Percentiles rank a stretch among this genome's conserved stretches.
Evolutionary conservation across 1,140 invertebrate genomes (phyloP).

Genomic region (Bombus huntii): DNA sequence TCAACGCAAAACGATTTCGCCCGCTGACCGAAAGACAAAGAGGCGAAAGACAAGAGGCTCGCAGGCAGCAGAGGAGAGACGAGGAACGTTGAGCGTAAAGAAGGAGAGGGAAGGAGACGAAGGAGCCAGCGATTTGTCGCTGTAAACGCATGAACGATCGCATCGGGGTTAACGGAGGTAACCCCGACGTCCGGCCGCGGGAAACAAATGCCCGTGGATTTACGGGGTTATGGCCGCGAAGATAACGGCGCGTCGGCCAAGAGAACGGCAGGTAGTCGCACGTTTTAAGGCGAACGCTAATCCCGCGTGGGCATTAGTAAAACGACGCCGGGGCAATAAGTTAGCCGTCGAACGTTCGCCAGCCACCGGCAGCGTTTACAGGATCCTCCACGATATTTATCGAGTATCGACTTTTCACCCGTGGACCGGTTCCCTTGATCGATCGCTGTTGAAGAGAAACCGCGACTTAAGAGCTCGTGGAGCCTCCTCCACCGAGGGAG

Average conservation of each 20-base stretch:
- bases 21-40: slow-evolving; percentile 2
- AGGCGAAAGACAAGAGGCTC: no score
- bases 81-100: not conserved
- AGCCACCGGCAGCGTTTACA: slow-evolving; percentile 22
- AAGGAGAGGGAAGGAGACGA: slow-evolving; percentile 2
- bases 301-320: slow-evolving; percentile 63
- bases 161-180: slow-evolving; percentile 67
- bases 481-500: not conserved
- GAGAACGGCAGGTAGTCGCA: slow-evolving; percentile 17
- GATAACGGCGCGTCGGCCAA: slow-evolving; percentile 58
- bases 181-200: slow-evolving; percentile 56
- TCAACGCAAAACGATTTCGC: slow-evolving; percentile 14
- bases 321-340: slow-evolving; percentile 57
- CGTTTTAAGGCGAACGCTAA: slow-evolving; percentile 54
- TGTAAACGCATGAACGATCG: slow-evolving; percentile 68
- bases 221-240: slow-evolving; percentile 62
- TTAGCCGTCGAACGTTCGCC: slow-evolving; percentile 50
- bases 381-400: slow-evolving; percentile 40
- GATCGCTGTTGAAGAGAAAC: slow-evolving; percentile 12
- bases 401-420: slow-evolving; percentile 45
- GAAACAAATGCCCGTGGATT: slow-evolving; percentile 70
- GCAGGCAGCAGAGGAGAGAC: no score
- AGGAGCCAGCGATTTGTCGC: slow-evolving; percentile 65
- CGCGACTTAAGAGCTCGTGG: not conserved
- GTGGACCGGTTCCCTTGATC: slow-evolving; percentile 26